These are phyloP conservation scores for Sabellastarte sp. DNA, from an alignment of 2,888 invertebrate genomes.

Conservation along the genomic window DNA sequence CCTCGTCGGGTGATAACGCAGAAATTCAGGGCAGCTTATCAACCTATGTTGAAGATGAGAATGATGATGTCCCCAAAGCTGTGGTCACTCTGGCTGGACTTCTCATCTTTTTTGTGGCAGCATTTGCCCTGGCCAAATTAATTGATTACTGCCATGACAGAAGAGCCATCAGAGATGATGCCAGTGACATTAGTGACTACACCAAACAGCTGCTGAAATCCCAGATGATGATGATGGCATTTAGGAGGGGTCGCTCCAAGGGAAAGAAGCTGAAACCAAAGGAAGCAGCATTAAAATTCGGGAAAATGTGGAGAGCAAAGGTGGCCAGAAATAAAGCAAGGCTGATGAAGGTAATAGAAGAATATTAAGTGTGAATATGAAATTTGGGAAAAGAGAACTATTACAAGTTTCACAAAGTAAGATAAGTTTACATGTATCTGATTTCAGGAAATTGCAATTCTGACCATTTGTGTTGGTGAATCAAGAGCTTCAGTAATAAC, in stretches of 20 bases:
- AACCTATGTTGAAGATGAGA: background rate
- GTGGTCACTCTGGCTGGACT: slow-evolving; percentile 26
- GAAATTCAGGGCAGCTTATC: no score
- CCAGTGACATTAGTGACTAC: slow-evolving; percentile 41
- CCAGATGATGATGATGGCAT: slow-evolving; percentile 5
- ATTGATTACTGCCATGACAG: slow-evolving; percentile 38
- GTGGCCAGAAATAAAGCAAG: slow-evolving; percentile 1
- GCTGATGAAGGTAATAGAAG: background rate
- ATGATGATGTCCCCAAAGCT: slow-evolving; percentile 15
- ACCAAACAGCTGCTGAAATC: slow-evolving; percentile 18
- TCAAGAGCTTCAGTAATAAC: no score
- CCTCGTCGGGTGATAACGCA: no score
- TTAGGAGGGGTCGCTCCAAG: background rate
- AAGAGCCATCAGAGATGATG: slow-evolving; percentile 35
- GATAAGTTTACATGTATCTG: no score
- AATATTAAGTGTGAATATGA: no score
- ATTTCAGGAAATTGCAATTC: no score
- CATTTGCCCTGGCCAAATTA: slow-evolving; percentile 38
- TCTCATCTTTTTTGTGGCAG: slow-evolving; percentile 33
- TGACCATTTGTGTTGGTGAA: no score
- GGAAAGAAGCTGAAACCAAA: background rate
- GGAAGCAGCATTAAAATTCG: background rate
- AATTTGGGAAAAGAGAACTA: no score
- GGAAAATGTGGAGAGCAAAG: background rate
- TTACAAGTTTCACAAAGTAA: no score